Conservation (phyloP, 2,888 invertebrate genomes). For the Apotomis betuletana region DNA sequence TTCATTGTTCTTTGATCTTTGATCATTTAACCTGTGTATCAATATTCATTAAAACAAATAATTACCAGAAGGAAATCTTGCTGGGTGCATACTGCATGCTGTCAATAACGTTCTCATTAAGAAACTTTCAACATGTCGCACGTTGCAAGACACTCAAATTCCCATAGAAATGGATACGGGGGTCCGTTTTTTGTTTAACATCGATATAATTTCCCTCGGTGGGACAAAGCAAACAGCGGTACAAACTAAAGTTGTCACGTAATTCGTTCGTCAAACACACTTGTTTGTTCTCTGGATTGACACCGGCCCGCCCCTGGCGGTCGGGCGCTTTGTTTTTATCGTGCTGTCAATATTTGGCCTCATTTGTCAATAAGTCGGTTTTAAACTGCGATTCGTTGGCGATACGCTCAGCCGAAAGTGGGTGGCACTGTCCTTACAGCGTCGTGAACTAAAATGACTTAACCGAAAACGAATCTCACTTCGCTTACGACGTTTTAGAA, state of each 20-base stretch:
- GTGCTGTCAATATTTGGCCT: slow-evolving; percentile 77
- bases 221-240: slow-evolving; percentile 62
- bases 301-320: slow-evolving; percentile 71
- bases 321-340: slow-evolving; percentile 78
- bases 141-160: not conserved
- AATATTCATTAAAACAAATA: too few species aligned
- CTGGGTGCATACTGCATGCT: too few species aligned
- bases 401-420: slow-evolving; percentile 57
- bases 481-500: slow-evolving; percentile 10
- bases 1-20: too few species aligned
- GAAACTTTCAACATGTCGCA: too few species aligned
- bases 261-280: slow-evolving; percentile 79
- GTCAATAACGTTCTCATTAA: too few species aligned
- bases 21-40: too few species aligned
- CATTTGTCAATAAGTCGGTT: slow-evolving; percentile 76
- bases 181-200: slow-evolving; percentile 18
- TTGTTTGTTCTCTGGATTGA: slow-evolving; percentile 78
- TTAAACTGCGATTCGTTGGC: slow-evolving; percentile 66
- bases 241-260: slow-evolving; percentile 75
- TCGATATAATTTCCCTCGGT: slow-evolving; percentile 40
- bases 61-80: too few species aligned
- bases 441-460: slow-evolving; percentile 4
- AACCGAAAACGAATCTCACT: not conserved
- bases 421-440: slow-evolving; percentile 59
- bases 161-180: slow-evolving; percentile 1